Percentiles rank a stretch among this genome's conserved stretches.
These are phyloP conservation scores for Myotis findleyi DNA, from an alignment of 2,797 vertebrate species.

Conservation along the genomic window DNA sequence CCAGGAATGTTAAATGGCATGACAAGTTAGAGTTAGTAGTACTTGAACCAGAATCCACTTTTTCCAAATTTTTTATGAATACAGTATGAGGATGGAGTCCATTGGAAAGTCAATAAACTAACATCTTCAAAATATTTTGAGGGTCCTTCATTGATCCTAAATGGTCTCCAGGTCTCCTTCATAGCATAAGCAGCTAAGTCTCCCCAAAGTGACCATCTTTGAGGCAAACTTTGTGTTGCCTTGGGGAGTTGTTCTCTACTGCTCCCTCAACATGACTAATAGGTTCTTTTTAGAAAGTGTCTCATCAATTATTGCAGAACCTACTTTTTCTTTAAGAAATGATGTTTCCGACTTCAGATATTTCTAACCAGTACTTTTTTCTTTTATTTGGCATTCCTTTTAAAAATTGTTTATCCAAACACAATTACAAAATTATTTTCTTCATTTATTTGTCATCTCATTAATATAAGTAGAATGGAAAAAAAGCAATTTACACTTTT, in stretches of 20 bases:
- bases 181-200: neutral
- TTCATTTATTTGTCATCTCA: neutral
- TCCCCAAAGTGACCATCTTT: neutral
- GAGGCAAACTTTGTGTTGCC: neutral
- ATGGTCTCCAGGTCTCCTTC: neutral
- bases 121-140: neutral
- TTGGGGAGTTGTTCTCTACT: neutral
- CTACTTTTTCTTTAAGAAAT: neutral
- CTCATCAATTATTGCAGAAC: neutral
- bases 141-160: neutral
- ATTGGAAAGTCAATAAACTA: neutral
- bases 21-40: neutral
- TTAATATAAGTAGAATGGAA: neutral
- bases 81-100: neutral
- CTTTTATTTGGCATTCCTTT: neutral
- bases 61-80: neutral
- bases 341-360: neutral
- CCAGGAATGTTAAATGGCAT: neutral
- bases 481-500: neutral
- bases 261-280: conserved; percentile 2
- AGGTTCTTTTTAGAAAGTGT: neutral
- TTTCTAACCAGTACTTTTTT: neutral
- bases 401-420: neutral
- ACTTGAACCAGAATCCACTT: neutral
- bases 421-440: neutral